These are phyloP conservation scores for Gorilla gorilla DNA, from an alignment of 2,113 vertebrate genomes.

Conservation along the genomic window DNA sequence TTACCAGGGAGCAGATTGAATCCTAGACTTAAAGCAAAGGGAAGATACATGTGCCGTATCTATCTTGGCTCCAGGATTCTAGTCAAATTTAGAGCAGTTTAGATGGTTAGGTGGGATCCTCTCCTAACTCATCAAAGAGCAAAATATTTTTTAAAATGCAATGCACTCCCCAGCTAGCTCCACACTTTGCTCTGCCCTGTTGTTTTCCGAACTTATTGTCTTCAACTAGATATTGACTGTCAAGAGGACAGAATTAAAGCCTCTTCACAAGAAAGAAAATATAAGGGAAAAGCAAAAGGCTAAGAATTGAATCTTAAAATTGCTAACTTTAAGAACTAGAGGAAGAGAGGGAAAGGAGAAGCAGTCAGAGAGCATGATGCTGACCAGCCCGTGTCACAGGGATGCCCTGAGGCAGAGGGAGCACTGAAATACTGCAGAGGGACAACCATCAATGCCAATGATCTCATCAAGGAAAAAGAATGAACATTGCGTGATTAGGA, in stretches of 20 bases:
- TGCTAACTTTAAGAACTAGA: background rate
- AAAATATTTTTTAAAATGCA: background rate
- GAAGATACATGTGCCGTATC: background rate
- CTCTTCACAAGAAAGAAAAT: background rate
- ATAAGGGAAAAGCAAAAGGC: background rate
- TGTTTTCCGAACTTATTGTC: background rate
- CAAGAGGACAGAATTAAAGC: background rate
- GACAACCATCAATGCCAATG: background rate
- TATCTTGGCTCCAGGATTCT: background rate
- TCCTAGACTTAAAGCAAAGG: background rate
- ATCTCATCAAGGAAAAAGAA: background rate
- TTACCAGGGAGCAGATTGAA: background rate
- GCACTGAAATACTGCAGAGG: background rate
- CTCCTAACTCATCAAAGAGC: background rate
- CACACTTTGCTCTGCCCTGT: background rate
- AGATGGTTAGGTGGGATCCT: background rate
- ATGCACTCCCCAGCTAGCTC: no score
- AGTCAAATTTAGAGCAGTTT: background rate
- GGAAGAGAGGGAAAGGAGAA: background rate
- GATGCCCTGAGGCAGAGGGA: background rate
- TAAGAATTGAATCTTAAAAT: background rate
- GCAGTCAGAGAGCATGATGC: no score
- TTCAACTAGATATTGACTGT: background rate
- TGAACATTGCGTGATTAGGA: background rate
- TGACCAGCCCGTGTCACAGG: background rate